Conservation (phyloP, 2,888 invertebrate genomes). For the Zygothrica quintamaculata region DNA sequence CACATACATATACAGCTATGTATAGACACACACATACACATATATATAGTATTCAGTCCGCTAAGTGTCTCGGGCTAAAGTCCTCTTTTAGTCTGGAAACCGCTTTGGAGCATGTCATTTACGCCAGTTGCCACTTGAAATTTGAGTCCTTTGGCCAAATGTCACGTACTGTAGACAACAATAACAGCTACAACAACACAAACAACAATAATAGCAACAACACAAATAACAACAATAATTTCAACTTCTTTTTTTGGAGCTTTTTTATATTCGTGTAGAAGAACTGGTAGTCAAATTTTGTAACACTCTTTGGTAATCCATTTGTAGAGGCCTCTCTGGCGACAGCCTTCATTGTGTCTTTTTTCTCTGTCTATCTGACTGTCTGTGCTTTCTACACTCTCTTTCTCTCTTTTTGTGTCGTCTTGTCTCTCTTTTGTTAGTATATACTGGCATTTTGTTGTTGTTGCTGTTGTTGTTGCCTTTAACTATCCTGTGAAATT, state of each 20-base stretch:
- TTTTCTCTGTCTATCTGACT: constrained; percentile 29
- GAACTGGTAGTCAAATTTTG: constrained; percentile 58
- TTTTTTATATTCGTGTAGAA: constrained; percentile 38
- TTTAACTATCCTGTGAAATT: constrained; percentile 42
- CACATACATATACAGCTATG: neutral
- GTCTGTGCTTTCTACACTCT: constrained; percentile 32
- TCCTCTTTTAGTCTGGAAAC: neutral
- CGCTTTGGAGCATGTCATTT: constrained; percentile 39
- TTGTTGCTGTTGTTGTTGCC: constrained; percentile 4
- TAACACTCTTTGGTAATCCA: constrained; percentile 68
- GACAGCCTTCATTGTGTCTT: constrained; percentile 52
- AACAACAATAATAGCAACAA: too few species aligned
- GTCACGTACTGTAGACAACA: constrained; percentile 58
- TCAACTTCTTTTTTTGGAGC: constrained; percentile 7
- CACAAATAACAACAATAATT: constrained; percentile 36
- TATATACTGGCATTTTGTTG: neutral
- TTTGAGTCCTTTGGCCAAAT: constrained; percentile 61
- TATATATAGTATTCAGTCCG: constrained; percentile 1
- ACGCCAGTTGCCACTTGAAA: constrained; percentile 68
- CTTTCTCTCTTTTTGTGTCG: constrained; percentile 21
- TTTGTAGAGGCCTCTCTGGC: constrained; percentile 43
- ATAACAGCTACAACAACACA: constrained; percentile 18
- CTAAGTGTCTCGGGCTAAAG: constrained; percentile 10
- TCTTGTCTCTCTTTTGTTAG: neutral
- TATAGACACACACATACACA: neutral